Percentiles rank a stretch among this genome's conserved stretches.
These are phyloP conservation scores for Pogonomyrmex californicus DNA, from an alignment of 1,140 invertebrate genomes.

Conservation along the genomic window DNA sequence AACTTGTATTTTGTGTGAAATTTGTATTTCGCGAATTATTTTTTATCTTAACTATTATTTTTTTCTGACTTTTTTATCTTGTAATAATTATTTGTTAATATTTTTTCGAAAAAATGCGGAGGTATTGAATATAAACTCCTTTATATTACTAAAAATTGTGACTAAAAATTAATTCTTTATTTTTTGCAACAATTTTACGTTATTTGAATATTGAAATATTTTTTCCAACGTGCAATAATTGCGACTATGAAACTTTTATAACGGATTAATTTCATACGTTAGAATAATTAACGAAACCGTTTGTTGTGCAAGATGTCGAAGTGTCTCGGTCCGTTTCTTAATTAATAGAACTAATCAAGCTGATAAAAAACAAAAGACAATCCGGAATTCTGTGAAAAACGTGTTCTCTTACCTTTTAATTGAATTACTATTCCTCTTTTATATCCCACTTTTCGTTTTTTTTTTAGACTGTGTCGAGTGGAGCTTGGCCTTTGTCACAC, in stretches of 20 bases:
- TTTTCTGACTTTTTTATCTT: neutral
- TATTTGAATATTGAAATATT: neutral
- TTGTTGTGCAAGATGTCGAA: neutral
- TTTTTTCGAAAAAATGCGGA: neutral
- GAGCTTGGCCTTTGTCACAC: conserved; percentile 26
- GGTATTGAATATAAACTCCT: neutral
- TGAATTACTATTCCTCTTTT: conserved; percentile 50
- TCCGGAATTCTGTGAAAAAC: conserved; percentile 31
- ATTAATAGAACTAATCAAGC: conserved; percentile 66
- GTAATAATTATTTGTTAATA: neutral
- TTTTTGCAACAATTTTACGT: neutral
- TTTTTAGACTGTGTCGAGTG: conserved; percentile 27
- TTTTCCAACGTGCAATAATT: neutral
- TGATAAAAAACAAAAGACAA: conserved; percentile 27
- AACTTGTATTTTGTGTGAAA: neutral
- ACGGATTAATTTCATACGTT: neutral
- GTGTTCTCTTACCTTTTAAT: conserved; percentile 44
- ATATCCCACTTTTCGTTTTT: conserved; percentile 38
- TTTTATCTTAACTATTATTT: neutral
- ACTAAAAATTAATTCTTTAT: neutral
- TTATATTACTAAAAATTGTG: neutral
- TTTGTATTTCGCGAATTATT: neutral
- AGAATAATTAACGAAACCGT: conserved; percentile 40
- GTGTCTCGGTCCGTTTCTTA: conserved; percentile 17
- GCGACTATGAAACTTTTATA: conserved; percentile 20